Base-by-base conservation (phyloP, 2,888 invertebrate species). In the Phyllotreta striolata region DNA sequence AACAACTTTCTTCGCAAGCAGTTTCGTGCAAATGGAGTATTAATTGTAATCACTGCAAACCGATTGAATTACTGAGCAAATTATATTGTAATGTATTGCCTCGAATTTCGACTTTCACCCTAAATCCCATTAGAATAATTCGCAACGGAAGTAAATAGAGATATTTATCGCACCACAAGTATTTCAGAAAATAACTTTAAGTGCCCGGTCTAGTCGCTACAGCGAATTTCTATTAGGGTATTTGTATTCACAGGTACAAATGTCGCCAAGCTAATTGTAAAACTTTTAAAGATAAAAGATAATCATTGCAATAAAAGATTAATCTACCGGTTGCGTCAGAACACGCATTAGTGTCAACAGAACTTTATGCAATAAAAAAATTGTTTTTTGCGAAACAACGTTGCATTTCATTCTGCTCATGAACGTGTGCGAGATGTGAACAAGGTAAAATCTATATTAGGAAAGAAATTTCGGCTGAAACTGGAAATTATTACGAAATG, bases 211-310 rank as follows among this genome's bases (percentile, higher is more conserved):
- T 49, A 49, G 49, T 12, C 35, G 9, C 9, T 49, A 35, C 14
- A 9, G 35, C 34, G 37, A 35, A 49, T 49, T 44, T 44, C 34
- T 35, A 49, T 49, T 49, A 35, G 37, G 35, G 35, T 35, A 7
- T 49, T 35, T 49, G 12, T 49, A 13, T 49, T n/a, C 3, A 10
- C n/a, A 14, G 47, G 14, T 47, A 47, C 13, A 47, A 47, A 34
- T 49, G 49, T 49, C 49, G 49, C 35, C 49, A 49, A 49, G 37
- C 35, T 49, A 49, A 49, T 49, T 49, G 37, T 12, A 13, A 34
- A 34, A 49, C 35, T 12, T 47, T 14, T 34, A 34, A 49, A 49
- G 49, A 35, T 35, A 49, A 49, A 35, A 49, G 49, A 49, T 49
- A 49, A 47, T 5, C 34, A 35, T 7, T 35, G 35, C 37, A 34